Base-by-base conservation (phyloP, 2,113 vertebrate genomes). In the Leptodactylus fuscus region DNA sequence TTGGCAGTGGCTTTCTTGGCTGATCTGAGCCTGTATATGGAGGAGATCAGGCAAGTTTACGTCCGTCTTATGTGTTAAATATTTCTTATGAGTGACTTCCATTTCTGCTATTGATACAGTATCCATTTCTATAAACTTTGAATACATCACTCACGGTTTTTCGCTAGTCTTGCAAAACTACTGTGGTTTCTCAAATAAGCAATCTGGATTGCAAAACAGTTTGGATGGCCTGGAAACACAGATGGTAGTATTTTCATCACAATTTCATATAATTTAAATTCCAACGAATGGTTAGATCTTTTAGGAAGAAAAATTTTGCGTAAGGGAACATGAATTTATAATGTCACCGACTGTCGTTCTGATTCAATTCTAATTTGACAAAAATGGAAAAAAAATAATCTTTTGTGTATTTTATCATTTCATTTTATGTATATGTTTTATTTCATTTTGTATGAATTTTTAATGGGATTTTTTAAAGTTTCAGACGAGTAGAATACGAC, bases 161-260 rank as follows among this genome's bases (percentile, higher is more conserved):
- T 27, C 53, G 51, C 76, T 38, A 24, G 32, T 24, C 53, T 24
- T 79, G 51, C 51, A 55, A 55, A 78, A 79, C 7, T 24, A 1
- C 12, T 79, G 49, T 22, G 29, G 76, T 41, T 79, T 55, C 22
- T 58, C 51, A 27, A 41, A 60, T 41, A 48, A 48, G 24, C n/a
- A 48, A 27, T 75, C 41, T 75, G 76, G 76, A 41, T 79, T 79
- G 11, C 76, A 79, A 79, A 79, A 79, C 76, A 15, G 20, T 27
- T 60, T 77, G 9, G 34, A 79, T 24, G 76, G 10, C 76, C 34
- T 79, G 76, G 34, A 60, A 79, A 41, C 76, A 79, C 76, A 79
- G 76, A 79, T 79, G 76, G 76, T 60, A 38, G 51, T 60, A 79
- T 79, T 79, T 79, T 79, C 51, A 24, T 53, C 32, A 41, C 74